Evolutionary conservation across 2,888 invertebrate genomes (phyloP), one percentile per base, ranked within the genome.

Genomic region (Euzophera pinguis): DNA sequence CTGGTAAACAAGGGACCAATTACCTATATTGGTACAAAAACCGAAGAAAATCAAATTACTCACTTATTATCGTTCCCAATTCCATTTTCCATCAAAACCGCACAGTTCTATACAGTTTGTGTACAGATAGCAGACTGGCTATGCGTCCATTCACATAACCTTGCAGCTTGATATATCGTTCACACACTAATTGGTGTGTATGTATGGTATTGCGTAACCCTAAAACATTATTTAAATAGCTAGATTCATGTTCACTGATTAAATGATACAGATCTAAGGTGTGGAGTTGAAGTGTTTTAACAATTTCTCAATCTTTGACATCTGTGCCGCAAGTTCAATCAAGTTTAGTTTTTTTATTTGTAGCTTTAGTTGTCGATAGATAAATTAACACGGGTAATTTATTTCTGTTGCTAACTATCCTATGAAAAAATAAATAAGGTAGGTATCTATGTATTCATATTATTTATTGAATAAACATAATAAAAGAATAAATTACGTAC

Each of bases 141-240:
- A 13, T 4, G 29, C 42, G 37, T 38, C 49, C 51, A 43, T 51
- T 51, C 51, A 51, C 51, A 51, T 51, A 45, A 37, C 51, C 51
- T 51, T 51, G 43, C 42, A 10, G 22, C 43, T 43, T 43, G 51
- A 51, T 45, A 43, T 51, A 51, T 51, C 51, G 51, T 51, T 51
- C 43, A 35, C 51, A 43, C 51, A 51, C 51, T 51, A 51, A 51
- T 51, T 51, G 51, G 43, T 43, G 27, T 13, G 22, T 47, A 37
- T 43, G 51, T 42, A 13, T 43, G 35, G 8, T 17, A 45, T 51
- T 51, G 51, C 51, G 43, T 45, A 51, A 51, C 37, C 35, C 42
- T 27, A 35, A 51, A 51, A 43, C 45, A 45, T 43, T 51, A 51
- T 51, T 51, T 43, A 51, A 43, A 51, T 51, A 8, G 17, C 27